Conservation (phyloP, 2,797 vertebrate species). For the Catostomus latipinnis region DNA sequence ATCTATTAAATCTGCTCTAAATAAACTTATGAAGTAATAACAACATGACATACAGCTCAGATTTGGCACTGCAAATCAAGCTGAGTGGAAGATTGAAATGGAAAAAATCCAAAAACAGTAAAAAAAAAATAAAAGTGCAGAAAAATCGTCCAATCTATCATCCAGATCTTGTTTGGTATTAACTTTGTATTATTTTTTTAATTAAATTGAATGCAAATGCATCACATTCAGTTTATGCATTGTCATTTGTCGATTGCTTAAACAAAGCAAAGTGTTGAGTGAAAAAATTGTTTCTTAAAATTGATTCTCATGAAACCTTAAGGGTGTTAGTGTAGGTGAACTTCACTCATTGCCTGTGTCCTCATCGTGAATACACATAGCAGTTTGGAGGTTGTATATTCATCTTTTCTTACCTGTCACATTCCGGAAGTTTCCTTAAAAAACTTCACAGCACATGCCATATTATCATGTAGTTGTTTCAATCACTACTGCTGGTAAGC, state of each 20-base stretch:
- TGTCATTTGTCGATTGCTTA: neutral
- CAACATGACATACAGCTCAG: slow-evolving; percentile 5
- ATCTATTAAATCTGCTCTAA: slow-evolving; percentile 35
- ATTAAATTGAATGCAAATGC: too few relatives aligned
- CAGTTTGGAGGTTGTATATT: neutral
- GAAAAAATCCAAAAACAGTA: neutral
- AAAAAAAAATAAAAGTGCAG: neutral
- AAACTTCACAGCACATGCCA: neutral
- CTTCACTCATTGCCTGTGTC: neutral
- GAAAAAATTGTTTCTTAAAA: neutral
- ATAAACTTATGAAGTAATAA: slow-evolving; percentile 1
- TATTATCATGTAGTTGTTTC: neutral
- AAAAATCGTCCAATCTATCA: neutral
- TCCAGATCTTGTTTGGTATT: neutral
- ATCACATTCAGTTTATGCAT: neutral
- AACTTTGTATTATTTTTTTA: too few relatives aligned
- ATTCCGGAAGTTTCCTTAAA: slow-evolving; percentile 10
- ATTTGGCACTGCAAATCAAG: neutral
- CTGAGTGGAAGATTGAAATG: neutral
- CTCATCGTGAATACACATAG: neutral
- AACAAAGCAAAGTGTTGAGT: neutral
- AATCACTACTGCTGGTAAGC: neutral
- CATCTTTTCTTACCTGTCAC: slow-evolving; percentile 5
- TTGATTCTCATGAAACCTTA: neutral
- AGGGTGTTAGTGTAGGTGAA: slow-evolving; percentile 2